Evolutionary conservation across 2,888 invertebrate genomes (phyloP).

Genomic region (Endotricha flammealis): DNA sequence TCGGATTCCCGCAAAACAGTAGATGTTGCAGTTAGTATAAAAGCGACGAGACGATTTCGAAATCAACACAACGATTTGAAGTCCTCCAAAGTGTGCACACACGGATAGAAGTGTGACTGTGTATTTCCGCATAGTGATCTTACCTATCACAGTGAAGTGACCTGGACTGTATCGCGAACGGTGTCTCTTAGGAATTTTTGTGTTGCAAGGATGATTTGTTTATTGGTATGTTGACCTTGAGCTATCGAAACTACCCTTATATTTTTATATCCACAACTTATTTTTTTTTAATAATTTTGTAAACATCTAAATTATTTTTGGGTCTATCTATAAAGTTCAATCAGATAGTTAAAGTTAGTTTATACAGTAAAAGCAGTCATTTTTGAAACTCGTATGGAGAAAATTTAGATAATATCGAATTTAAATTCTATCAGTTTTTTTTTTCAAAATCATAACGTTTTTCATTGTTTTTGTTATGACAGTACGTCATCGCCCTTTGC

Average conservation of each 20-base stretch:
- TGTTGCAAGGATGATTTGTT: constrained; percentile 56
- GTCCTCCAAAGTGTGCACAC: constrained; percentile 68
- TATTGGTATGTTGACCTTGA: constrained; percentile 37
- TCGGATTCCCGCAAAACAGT: constrained; percentile 47
- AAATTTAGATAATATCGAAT: no score
- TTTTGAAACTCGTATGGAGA: no score
- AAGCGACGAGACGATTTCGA: constrained; percentile 72
- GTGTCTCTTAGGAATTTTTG: constrained; percentile 27
- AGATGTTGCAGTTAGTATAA: constrained; percentile 75
- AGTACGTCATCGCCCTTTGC: constrained; percentile 55
- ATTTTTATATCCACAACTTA: constrained; percentile 1
- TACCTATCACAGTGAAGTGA: constrained; percentile 45
- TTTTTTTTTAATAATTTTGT: constrained; percentile 1
- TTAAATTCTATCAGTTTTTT: no score
- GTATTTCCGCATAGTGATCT: constrained; percentile 63
- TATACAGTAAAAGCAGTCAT: no score
- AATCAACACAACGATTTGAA: constrained; percentile 74
- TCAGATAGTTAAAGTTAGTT: no score
- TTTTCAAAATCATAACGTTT: no score
- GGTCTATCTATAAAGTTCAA: constrained; percentile 16
- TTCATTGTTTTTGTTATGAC: constrained; percentile 26
- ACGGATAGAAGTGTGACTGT: constrained; percentile 48
- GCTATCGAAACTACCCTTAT: constrained; percentile 2
- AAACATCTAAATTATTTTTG: constrained; percentile 4
- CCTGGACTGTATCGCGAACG: constrained; percentile 38